These are phyloP conservation scores for Mesoclemmys tuberculata DNA, from an alignment of 2,113 vertebrate species.

Conservation along the genomic window DNA sequence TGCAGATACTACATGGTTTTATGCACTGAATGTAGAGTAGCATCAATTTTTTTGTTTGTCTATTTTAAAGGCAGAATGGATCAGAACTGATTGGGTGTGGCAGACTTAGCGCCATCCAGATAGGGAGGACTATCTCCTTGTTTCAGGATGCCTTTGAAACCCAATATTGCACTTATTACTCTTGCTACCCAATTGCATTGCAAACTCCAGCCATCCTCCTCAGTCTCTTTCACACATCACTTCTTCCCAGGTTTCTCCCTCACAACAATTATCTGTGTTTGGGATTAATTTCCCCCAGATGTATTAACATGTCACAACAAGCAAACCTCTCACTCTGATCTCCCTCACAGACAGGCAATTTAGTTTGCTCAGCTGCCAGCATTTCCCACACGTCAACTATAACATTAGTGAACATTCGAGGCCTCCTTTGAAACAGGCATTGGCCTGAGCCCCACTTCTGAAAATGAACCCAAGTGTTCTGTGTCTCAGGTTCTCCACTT, in stretches of 20 bases:
- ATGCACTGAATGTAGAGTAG: neutral
- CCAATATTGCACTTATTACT: neutral
- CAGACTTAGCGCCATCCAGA: constrained; percentile 20
- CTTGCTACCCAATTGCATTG: neutral
- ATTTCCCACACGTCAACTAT: neutral
- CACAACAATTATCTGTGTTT: neutral
- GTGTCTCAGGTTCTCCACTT: neutral
- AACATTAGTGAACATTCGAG: neutral
- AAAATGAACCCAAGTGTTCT: neutral
- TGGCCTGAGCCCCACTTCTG: neutral
- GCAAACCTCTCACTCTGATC: neutral
- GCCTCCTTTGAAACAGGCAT: neutral
- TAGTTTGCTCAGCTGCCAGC: neutral
- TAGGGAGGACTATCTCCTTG: constrained; percentile 37
- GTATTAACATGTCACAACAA: neutral
- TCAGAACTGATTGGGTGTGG: neutral
- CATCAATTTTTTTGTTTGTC: neutral
- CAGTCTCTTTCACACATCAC: neutral
- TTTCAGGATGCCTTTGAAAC: constrained; percentile 32
- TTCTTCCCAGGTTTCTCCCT: neutral
- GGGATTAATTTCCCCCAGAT: constrained; percentile 8
- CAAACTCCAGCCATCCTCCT: neutral
- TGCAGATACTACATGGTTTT: neutral
- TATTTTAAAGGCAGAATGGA: neutral
- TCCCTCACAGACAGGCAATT: neutral